These are phyloP conservation scores for Saccopteryx bilineata DNA, from an alignment of 2,113 vertebrate species.

Conservation along the genomic window DNA sequence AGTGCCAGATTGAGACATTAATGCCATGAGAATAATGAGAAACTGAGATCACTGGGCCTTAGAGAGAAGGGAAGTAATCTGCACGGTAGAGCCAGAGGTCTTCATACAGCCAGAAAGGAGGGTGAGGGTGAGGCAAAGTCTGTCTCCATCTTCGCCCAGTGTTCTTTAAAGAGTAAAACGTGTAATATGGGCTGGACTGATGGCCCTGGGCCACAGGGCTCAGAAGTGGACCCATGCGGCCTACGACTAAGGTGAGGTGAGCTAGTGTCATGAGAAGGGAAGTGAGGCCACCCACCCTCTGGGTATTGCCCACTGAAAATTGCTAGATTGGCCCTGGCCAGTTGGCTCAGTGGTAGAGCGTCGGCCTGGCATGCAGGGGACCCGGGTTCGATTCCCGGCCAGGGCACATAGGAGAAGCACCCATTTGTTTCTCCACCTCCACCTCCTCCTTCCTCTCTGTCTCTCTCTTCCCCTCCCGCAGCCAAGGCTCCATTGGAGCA, in stretches of 20 bases:
- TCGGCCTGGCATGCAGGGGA: too few relatives aligned
- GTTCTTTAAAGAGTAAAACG: neutral
- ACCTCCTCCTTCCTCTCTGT: too few relatives aligned
- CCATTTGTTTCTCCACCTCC: too few relatives aligned
- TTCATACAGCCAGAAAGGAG: neutral
- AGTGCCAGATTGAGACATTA: slow-evolving; percentile 1
- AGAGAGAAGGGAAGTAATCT: neutral
- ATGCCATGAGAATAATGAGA: neutral
- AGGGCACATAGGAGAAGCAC: too few relatives aligned
- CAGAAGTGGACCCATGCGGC: too few relatives aligned
- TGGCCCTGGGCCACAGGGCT: neutral
- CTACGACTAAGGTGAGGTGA: neutral
- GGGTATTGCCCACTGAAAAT: neutral
- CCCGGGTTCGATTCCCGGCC: too few relatives aligned
- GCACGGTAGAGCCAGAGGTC: neutral
- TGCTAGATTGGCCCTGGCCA: neutral
- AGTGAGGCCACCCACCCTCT: neutral
- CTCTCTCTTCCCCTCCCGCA: too few relatives aligned
- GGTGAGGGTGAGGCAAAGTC: neutral
- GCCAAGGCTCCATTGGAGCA: too few relatives aligned
- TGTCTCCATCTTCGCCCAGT: accelerated
- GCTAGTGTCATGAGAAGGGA: neutral
- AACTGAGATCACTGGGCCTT: neutral
- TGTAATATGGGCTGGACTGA: neutral
- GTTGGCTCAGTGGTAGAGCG: too few relatives aligned